Evolutionary conservation across 2,888 invertebrate species (phyloP), one percentile per base, ranked within the genome.

Genomic region (Limenitis camilla): DNA sequence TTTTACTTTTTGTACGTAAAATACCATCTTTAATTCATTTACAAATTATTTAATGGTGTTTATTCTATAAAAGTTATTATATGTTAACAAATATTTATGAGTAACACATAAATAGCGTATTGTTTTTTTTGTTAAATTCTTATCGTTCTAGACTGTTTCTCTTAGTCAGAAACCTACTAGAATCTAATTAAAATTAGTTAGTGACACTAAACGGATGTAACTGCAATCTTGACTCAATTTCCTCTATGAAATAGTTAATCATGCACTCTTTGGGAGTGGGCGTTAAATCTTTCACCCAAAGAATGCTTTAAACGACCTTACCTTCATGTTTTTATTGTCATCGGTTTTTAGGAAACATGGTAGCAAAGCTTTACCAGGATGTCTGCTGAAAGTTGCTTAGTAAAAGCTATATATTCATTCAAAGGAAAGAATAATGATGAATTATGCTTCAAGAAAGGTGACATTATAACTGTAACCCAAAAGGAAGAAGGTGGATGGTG

Each of bases 401-500:
- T 98, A 49, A 94, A 95, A 81, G 97, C 98, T 56, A 90, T 97
- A 67, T 97, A 94, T 85, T 93, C 95, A 55, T 99, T 98, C 81
- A 96, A 95, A 85, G 98, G 97, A 61, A 94, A 93, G 76, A 98
- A 99, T 77, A 99, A 98, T 87, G 99, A 99, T 88, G 99, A 99
- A 90, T 83, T 99, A 63, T 96, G 96, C 75, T 97, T 99, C 81
- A 93, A 93, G 68, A 98, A 98, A 81, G 97, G 97, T 49, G 99
- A 99, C 81, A 89, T 98, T 63, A 98, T 99, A 65, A 97, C 97
- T 35, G 94, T 99, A 52, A 98, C 98, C 32, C 99, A 99, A 81
- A 92, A 92, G 54, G 94, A 96, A 71, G 98, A 98, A 71, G 99
- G 98, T 49, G 98, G 98, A 40, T 99, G 99, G 99, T 99, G 99